Base-by-base conservation (phyloP, 2,113 vertebrate genomes). In the Semnornis frantzii region DNA sequence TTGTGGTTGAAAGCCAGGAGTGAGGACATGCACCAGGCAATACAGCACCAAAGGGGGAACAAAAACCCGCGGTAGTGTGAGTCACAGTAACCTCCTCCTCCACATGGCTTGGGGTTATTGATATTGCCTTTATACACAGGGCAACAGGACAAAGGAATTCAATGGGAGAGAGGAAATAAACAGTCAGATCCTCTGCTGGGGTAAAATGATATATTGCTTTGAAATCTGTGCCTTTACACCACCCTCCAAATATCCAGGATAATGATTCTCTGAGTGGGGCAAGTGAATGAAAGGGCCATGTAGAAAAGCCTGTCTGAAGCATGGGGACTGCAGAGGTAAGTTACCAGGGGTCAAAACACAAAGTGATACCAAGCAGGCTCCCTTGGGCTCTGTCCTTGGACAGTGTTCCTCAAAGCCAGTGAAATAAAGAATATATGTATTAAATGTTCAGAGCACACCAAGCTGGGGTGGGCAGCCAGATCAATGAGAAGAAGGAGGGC, bases 1-100 rank as follows among this genome's bases (percentile, higher is more conserved):
- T 97, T 97, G 93, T 91, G 90, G 91, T n/a, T n/a, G 86, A 96
- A 86, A 95, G 95, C 87, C 86, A 89, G 59, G 66, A 96, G 89
- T 60, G 87, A 96, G 82, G 94, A 94, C 79, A 96, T 70, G 85
- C 64, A 60, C 65, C 54, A 84, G 79, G 92, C 78, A 83, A 59
- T 80, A 69, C 76, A 87, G 90, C 93, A 92, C 80, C 93, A 84
- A 97, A 94, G 68, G 63, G 55, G 75, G 79, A 85, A 33, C 74
- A 94, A 91, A 94, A 96, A 91, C 83, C 84, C 83, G 76, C 77
- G 86, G 90, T 58, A 90, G 87, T 76, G 89, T 96, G 95, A 97
- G 89, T 96, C 96, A 92, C 83, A 18, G 78, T 62, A 59, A 76
- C 92, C 95, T 85, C 73, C 74, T 77, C 81, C 95, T 82, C 72